phyloP scores from a whole-genome alignment of 2,888 invertebrate species.

The Cantharis rustica region DNA sequence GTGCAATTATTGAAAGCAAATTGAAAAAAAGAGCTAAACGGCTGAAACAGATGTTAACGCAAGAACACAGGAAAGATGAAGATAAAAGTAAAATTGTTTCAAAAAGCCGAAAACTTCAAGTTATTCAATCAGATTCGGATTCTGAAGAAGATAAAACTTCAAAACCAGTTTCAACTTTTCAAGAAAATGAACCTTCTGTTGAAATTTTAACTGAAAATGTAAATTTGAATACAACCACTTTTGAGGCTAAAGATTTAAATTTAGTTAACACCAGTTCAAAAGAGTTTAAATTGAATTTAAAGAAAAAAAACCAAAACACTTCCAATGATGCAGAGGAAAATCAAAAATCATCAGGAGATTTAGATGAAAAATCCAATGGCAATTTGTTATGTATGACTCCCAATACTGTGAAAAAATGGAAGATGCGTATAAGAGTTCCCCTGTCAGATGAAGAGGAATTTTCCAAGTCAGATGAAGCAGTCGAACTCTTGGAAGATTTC shows the following conservation, averaged over 20 bases:
- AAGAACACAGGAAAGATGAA: slow-evolving; percentile 1
- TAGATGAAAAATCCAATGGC: not conserved
- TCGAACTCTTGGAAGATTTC: not conserved
- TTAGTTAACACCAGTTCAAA: not conserved
- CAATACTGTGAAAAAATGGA: slow-evolving; percentile 33
- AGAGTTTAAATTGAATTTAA: not conserved
- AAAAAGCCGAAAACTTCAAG: not conserved
- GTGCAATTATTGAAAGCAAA: slow-evolving; percentile 62
- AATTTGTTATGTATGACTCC: not conserved
- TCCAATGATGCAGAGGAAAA: not conserved
- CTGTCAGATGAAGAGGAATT: slow-evolving; percentile 16
- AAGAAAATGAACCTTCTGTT: not conserved
- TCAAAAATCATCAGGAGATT: not conserved
- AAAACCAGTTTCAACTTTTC: not conserved
- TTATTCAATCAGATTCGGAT: not conserved
- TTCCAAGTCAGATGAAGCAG: slow-evolving; percentile 4
- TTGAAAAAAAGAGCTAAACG: slow-evolving; percentile 66
- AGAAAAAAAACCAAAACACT: not conserved
- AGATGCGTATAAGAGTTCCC: slow-evolving; percentile 35
- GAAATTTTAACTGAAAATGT: not conserved
- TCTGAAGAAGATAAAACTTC: not conserved
- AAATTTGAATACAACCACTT: not conserved
- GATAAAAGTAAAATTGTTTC: not conserved
- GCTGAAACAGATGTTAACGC: slow-evolving; percentile 56
- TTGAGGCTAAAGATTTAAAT: not conserved